phyloP scores from a whole-genome alignment of 2,888 invertebrate species.

The Trypoxylon attenuatum region DNA sequence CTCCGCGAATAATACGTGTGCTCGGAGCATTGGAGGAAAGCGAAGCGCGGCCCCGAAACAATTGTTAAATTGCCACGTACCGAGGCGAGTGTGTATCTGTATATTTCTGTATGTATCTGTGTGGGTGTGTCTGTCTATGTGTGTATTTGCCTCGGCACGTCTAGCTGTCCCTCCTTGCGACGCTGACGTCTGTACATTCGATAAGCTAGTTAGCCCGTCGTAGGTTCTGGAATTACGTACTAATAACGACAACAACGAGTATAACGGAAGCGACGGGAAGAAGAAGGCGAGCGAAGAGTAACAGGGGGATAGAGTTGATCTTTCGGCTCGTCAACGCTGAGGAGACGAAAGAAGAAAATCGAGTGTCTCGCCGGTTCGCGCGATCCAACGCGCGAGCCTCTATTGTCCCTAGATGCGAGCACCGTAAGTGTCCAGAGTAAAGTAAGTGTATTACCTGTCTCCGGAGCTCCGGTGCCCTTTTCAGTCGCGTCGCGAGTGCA shows the following conservation, averaged over 20 bases:
- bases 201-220: conserved; percentile 1
- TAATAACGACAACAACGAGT: not conserved
- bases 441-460: not conserved
- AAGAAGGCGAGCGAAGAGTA: conserved; percentile 1
- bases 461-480: too few relatives aligned
- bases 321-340: not conserved
- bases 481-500: conserved; percentile 10
- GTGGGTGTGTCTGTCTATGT: not conserved
- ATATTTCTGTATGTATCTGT: not conserved
- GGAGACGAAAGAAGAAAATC: conserved; percentile 1
- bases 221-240: not conserved
- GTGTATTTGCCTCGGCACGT: not conserved
- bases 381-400: not conserved
- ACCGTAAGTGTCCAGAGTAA: too few relatives aligned
- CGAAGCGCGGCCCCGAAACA: not conserved
- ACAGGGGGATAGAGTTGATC: not conserved
- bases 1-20: conserved; percentile 2
- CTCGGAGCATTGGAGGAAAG: conserved; percentile 6
- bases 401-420: not conserved
- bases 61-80: not conserved
- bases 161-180: not conserved
- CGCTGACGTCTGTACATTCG: not conserved
- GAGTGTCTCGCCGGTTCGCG: not conserved
- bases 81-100: not conserved
- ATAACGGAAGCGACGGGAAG: not conserved